Conservation (phyloP, 2,113 vertebrate species). For the Stictonetta naevosa region DNA sequence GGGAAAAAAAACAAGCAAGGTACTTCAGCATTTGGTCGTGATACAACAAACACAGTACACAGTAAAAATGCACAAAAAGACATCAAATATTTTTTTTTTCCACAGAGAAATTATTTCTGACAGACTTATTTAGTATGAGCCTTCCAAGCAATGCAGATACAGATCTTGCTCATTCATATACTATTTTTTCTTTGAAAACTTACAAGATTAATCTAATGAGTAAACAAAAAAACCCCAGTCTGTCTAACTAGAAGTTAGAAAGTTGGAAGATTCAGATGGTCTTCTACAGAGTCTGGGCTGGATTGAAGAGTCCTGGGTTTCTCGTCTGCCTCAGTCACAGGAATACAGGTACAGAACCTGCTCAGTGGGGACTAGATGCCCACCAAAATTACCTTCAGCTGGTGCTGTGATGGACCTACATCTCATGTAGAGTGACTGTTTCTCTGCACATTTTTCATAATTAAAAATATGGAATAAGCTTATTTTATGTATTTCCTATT, state of each 20-base stretch:
- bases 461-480: neutral
- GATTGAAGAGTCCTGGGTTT: neutral
- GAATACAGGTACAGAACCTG: neutral
- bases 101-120: neutral
- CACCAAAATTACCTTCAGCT: neutral
- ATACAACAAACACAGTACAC: neutral
- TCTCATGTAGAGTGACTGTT: neutral
- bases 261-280: neutral
- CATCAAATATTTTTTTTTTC: neutral
- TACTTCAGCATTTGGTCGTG: neutral
- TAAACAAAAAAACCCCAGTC: neutral
- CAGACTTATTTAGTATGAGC: neutral
- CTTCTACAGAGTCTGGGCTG: neutral
- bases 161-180: neutral
- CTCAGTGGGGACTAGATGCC: rapidly evolving
- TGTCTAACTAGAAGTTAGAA: neutral
- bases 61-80: neutral
- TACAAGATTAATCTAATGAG: neutral
- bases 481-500: neutral
- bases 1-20: neutral
- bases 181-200: neutral
- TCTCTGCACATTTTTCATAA: neutral
- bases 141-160: neutral
- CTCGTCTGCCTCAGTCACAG: neutral
- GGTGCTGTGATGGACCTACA: neutral